phyloP scores from a whole-genome alignment of 2,113 vertebrate species.

The Channa argus region DNA sequence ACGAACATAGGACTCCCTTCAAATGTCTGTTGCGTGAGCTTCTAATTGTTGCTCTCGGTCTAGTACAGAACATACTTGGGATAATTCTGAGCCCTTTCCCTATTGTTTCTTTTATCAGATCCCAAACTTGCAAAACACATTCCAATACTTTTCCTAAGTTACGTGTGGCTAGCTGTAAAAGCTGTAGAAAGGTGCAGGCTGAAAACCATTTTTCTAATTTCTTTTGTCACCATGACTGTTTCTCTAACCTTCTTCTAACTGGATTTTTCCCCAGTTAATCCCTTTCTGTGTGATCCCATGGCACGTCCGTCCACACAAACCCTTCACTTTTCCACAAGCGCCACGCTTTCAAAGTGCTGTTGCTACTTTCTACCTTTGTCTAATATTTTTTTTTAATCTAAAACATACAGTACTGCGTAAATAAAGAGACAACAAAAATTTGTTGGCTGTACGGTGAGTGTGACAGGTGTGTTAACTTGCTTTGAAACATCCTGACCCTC shows the following conservation, averaged over 20 bases:
- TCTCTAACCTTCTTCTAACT: conserved; percentile 23
- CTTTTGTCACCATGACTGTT: conserved; percentile 10
- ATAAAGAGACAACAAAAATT: conserved; percentile 80
- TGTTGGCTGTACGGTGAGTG: conserved; percentile 81
- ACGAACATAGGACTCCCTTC: conserved; percentile 85
- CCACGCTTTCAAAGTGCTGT: conserved; percentile 88
- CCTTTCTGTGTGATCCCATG: conserved; percentile 86
- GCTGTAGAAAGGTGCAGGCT: conserved; percentile 24
- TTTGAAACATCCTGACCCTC: conserved; percentile 86
- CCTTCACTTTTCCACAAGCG: conserved; percentile 79
- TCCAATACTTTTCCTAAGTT: conserved; percentile 42
- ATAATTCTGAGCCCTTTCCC: conserved; percentile 30
- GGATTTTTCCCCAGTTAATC: conserved; percentile 84
- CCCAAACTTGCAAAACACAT: conserved; percentile 50
- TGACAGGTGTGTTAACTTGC: conserved; percentile 90
- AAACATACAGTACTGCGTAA: conserved; percentile 95
- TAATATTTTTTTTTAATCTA: conserved; percentile 51
- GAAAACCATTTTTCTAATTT: neutral
- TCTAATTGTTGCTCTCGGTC: conserved; percentile 61
- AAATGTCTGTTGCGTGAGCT: conserved; percentile 75
- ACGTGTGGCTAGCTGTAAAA: neutral
- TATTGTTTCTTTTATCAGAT: conserved; percentile 1
- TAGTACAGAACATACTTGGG: conserved; percentile 34
- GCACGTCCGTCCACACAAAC: conserved; percentile 73
- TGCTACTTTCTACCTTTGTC: conserved; percentile 80